Evolutionary conservation across 2,888 invertebrate genomes (phyloP).

Genomic region (Machimus atricapillus): DNA sequence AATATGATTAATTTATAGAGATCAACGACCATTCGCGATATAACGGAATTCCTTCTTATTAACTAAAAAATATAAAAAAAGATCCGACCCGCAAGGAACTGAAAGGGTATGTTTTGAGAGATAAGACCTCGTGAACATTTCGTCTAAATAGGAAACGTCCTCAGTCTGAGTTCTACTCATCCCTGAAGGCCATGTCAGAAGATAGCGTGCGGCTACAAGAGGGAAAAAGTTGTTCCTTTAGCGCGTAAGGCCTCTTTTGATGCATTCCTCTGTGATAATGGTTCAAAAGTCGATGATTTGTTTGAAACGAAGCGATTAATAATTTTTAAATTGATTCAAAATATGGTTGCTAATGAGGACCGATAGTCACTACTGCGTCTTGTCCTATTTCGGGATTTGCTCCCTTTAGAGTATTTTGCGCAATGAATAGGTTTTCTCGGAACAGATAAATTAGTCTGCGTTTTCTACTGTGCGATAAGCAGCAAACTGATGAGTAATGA

Average conservation of each 20-base stretch:
- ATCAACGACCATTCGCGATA: background rate
- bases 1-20: background rate
- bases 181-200: background rate
- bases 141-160: background rate
- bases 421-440: background rate
- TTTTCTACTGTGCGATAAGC: background rate
- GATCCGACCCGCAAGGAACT: background rate
- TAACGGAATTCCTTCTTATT: background rate
- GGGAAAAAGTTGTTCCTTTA: background rate
- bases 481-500: background rate
- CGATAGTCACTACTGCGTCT: background rate
- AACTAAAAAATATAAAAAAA: background rate
- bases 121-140: background rate
- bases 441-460: background rate
- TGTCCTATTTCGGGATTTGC: background rate
- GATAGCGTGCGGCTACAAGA: background rate
- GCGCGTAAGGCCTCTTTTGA: background rate
- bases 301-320: conserved; percentile 22
- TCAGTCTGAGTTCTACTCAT: background rate
- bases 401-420: background rate
- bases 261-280: conserved; percentile 4
- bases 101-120: background rate
- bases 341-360: background rate
- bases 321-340: conserved; percentile 33
- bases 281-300: conserved; percentile 25